Conservation (phyloP, 2,888 invertebrate species). For the Leucophenga maculata region DNA sequence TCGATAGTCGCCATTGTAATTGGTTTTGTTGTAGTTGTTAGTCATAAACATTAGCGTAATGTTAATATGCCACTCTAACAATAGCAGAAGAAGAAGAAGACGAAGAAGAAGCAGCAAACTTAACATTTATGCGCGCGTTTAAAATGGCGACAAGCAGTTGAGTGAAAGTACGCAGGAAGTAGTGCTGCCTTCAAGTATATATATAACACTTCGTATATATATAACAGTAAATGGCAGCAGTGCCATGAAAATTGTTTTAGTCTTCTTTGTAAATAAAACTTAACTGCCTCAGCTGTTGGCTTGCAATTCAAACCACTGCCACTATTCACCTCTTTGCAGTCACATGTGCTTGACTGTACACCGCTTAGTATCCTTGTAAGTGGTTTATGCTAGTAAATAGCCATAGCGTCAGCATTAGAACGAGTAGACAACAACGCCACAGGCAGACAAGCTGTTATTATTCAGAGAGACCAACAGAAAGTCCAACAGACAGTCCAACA, state of each 20-base stretch:
- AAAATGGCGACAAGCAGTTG: not conserved
- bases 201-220: too few relatives aligned
- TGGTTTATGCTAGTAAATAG: constrained; percentile 3
- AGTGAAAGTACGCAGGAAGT: too few relatives aligned
- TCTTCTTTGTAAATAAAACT: constrained; percentile 3
- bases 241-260: not conserved
- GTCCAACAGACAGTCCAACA: not conserved
- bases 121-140: too few relatives aligned
- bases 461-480: not conserved
- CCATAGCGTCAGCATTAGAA: not conserved
- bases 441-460: not conserved
- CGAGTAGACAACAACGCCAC: not conserved
- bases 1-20: too few relatives aligned
- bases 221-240: not conserved
- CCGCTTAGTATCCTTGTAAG: constrained; percentile 1
- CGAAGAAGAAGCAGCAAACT: too few relatives aligned
- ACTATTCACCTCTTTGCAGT: too few relatives aligned
- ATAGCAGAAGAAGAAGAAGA: too few relatives aligned
- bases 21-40: not conserved
- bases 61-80: constrained; percentile 14
- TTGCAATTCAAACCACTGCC: too few relatives aligned
- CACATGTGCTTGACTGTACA: too few relatives aligned
- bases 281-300: not conserved
- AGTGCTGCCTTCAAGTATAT: too few relatives aligned
- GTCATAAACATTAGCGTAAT: not conserved